Evolutionary conservation across 1,140 invertebrate genomes (phyloP), one percentile per base, ranked within the genome.

Genomic region (Drosophila ogumai): DNA sequence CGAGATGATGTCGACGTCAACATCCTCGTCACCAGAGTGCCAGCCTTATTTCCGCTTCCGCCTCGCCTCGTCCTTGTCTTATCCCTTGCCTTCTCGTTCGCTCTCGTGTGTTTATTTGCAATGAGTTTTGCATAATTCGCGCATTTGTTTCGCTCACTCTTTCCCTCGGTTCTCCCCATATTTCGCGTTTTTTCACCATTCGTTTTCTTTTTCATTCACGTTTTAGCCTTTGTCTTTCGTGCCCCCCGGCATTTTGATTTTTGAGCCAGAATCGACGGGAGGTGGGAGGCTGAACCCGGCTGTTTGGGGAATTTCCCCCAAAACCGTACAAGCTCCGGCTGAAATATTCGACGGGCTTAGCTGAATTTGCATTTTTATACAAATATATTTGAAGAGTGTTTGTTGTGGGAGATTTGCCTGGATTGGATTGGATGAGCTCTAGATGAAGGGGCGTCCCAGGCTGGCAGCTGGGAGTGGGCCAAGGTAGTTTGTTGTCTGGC

Each of bases 301-400:
- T 57, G 50, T 72, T 46, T 71, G 34, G 67, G 68, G 36, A 59
- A 56, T 44, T 55, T 76, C 49, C 71, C 68, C 77, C 76, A 84
- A 84, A 80, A 81, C 59, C 77, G 65, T 81, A 84, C 74, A 78
- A 81, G 88, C 73, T 81, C 78, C 65, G 68, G 61, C 68, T 54
- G 82, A 88, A 88, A 84, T 88, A 88, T 88, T 88, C 85, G 80
- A 82, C 81, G 85, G 75, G 81, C 84, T 88, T 85, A 90, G 85
- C 85, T 90, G 85, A 88, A 88, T 88, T 88, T 88, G 85, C 85
- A 88, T 88, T 88, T 88, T 88, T 88, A 88, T 88, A 88, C 84
- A 88, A 88, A 88, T 88, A 90, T 88, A 86, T 86, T 87, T 90
- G 87, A 76, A 80, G 76, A 74, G 87, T 66, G 79, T 81, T 90